phyloP scores from a whole-genome alignment of 1,140 invertebrate genomes.

The Drosophila novamexicana region DNA sequence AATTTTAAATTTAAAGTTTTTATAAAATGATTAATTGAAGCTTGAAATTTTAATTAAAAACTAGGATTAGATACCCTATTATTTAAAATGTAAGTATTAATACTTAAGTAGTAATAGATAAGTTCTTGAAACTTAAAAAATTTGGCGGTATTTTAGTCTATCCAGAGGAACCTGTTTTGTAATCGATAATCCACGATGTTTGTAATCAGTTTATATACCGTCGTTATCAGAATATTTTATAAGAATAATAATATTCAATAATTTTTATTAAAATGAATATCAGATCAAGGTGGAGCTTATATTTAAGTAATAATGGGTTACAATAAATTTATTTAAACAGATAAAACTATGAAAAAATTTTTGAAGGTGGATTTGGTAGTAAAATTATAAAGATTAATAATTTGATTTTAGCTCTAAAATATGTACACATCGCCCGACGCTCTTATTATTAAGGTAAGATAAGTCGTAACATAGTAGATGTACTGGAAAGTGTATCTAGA shows the following conservation, averaged over 20 bases:
- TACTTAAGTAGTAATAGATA: slow-evolving; percentile 42
- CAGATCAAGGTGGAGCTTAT: slow-evolving; percentile 86
- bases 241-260: slow-evolving; percentile 85
- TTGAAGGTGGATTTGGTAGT: slow-evolving; percentile 86
- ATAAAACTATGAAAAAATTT: slow-evolving; percentile 78
- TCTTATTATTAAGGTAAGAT: too few species aligned
- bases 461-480: slow-evolving; percentile 21
- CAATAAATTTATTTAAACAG: slow-evolving; percentile 84
- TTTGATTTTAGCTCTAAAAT: slow-evolving; percentile 66
- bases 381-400: slow-evolving; percentile 84
- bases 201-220: slow-evolving; percentile 71
- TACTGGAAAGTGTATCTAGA: slow-evolving; percentile 88
- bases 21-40: slow-evolving; percentile 42
- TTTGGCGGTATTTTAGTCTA: slow-evolving; percentile 86
- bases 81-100: slow-evolving; percentile 81
- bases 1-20: slow-evolving; percentile 66
- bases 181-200: slow-evolving; percentile 81
- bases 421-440: too few species aligned
- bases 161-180: slow-evolving; percentile 86
- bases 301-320: slow-evolving; percentile 85
- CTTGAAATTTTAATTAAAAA: slow-evolving; percentile 66
- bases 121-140: slow-evolving; percentile 86
- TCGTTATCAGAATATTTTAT: slow-evolving; percentile 85
- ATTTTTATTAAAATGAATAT: slow-evolving; percentile 84
- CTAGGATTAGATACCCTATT: slow-evolving; percentile 89